Percentiles rank a stretch among this genome's conserved stretches.
Conservation (phyloP, 2,888 invertebrate genomes). For the Hemaris fuciformis region DNA sequence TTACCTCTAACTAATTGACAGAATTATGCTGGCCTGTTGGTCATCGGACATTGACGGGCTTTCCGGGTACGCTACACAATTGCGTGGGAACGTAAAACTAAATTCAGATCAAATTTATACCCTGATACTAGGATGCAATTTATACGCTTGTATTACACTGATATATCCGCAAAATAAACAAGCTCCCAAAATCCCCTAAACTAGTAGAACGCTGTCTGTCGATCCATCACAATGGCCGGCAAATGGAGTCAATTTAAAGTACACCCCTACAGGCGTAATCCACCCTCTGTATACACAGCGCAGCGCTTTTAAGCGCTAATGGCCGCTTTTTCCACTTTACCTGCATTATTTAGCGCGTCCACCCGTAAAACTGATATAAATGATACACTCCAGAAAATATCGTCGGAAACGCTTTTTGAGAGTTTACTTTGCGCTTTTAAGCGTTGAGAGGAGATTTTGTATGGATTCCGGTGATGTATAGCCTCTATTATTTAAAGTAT, state of each 20-base stretch:
- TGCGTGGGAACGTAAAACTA: not conserved
- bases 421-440: slow-evolving; percentile 2
- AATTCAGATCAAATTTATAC: not conserved
- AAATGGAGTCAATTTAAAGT: slow-evolving; percentile 27
- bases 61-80: not conserved
- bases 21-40: too few species aligned
- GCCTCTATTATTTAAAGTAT: slow-evolving; percentile 9
- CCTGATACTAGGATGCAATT: too few species aligned
- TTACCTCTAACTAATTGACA: too few species aligned
- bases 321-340: slow-evolving; percentile 42
- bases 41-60: too few species aligned
- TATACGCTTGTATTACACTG: not conserved
- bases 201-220: not conserved
- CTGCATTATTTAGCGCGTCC: slow-evolving; percentile 54
- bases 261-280: slow-evolving; percentile 17
- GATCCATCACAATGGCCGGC: slow-evolving; percentile 7
- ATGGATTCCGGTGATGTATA: not conserved
- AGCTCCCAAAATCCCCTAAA: not conserved
- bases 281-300: slow-evolving; percentile 19
- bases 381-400: slow-evolving; percentile 41
- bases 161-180: not conserved
- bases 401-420: slow-evolving; percentile 3
- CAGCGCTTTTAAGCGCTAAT: slow-evolving; percentile 55
- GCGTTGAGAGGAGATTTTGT: not conserved
- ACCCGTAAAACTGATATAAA: slow-evolving; percentile 55